These are phyloP conservation scores for Callopanchax toddi DNA, from an alignment of 2,113 vertebrate species.

Conservation along the genomic window DNA sequence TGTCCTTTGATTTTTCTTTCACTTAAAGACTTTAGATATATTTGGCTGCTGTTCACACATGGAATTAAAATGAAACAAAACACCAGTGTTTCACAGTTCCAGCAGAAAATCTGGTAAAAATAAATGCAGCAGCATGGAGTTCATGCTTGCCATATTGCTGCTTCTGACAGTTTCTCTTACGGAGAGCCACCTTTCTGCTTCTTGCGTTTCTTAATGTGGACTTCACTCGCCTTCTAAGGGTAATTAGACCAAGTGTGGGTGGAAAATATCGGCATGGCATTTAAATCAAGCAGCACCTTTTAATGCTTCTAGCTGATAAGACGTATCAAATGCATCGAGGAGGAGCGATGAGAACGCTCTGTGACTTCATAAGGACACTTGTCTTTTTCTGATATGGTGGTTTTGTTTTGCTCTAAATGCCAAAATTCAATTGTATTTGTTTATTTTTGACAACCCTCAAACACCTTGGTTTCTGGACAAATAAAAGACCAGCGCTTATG, in stretches of 20 bases:
- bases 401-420: background rate
- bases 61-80: background rate
- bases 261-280: conserved; percentile 1
- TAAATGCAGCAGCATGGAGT: background rate
- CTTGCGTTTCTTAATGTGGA: conserved; percentile 3
- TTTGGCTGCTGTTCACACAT: background rate
- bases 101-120: background rate
- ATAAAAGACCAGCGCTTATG: conserved; percentile 7
- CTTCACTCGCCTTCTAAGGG: background rate
- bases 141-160: background rate
- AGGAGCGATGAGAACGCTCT: background rate
- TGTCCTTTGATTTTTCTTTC: too few species aligned
- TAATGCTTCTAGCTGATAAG: background rate
- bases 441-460: too few species aligned
- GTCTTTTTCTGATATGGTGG: background rate
- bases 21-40: background rate
- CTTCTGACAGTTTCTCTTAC: conserved; percentile 1
- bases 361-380: background rate
- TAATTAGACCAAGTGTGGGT: conserved; percentile 6
- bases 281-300: conserved; percentile 4
- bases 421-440: too few species aligned
- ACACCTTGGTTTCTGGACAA: background rate
- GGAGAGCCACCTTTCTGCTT: background rate
- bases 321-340: background rate
- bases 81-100: background rate